Base-by-base conservation (phyloP, 2,888 invertebrate species). In the Bombylius major region DNA sequence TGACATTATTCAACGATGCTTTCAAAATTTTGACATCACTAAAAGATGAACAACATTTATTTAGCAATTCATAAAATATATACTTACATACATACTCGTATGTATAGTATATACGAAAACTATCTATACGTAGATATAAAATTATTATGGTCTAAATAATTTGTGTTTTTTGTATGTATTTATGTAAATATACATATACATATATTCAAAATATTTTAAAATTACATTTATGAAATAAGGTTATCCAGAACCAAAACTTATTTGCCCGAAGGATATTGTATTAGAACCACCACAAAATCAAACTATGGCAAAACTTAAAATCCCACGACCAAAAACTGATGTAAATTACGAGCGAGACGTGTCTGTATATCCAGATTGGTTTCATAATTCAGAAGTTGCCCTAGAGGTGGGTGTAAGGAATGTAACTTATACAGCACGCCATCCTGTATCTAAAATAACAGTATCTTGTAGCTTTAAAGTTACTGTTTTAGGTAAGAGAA, bases 271-370 rank as follows among this genome's bases (percentile, higher is more conserved):
- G 47, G 76, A 78, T 61, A 72, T 79, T 52, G 64, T 68, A 23
- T 69, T 76, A 8, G 72, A 76, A 56, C 61, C 79, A 48, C 68
- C 75, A 14, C 72, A 75, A 6, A 72, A 74, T 50, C 69, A 73
- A 59, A 71, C 69, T 58, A 71, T 72, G 55, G 73, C 75, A 4
- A 72, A 76, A 63, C 75, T 79, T 47, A 72, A 71, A 47, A 74
- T 79, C 60, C 75, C 76, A 51, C 75, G 76, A 58, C 79, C 79
- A 5, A 73, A 73, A 57, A 77, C 79, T 47, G 78, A 79, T 66
- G 75, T 79, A 48, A 76, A 77, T 66, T 78, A 76, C 76, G 75
- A 78, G 56, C 74, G 61, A 33, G 63, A 78, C 64, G 75, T 79
- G 55, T 71, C 72, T 55, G 71, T 77, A 34, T 71, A 73, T 58